Evolutionary conservation across 1,140 invertebrate species (phyloP), one percentile per base, ranked within the genome.

Genomic region (Bombus ignitus): DNA sequence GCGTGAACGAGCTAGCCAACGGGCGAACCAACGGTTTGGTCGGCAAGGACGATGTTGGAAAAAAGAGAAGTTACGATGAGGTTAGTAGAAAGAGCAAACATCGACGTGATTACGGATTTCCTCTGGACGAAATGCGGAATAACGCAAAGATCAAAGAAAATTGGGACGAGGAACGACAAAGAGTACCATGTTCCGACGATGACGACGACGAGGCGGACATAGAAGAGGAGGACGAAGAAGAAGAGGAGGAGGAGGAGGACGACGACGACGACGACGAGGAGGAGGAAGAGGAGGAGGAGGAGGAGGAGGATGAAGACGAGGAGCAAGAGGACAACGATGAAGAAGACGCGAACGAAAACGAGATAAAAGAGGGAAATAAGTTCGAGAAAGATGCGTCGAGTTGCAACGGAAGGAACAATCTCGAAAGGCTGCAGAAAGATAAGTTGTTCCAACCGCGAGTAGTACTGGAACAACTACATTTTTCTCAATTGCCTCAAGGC

Each of bases 371-470:
- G 2, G 70, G 78, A 59, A 88, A 85, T 22, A 84, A 15, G 70
- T 57, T 71, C 44, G 62, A 87, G 80, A 86, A 88, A 72, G 87
- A 88, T 65, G 44, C 32, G 80, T 76, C n/a, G 44, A 83, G 53
- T 0, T 18, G 79, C 22, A 75, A 83, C 37, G 84, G 71, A 25
- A 82, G 91, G 92, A 81, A 59, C 13, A 84, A 87, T 68, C 83
- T 95, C 62, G 92, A 95, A 73, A 92, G 86, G 73, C 81, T 93
- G 73, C 90, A 92, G 28, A 94, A 92, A 37, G 89, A 93, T 92
- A 92, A 91, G 77, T 84, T 92, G 77, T 92, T 93, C 39, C 95
- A 94, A 57, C 95, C 94, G 5, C 91, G 94, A 86, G 94, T 95
- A 0, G 91, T 95, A n/a, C 84, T 95, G 39, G 94, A 95, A 76